Evolutionary conservation across 1,140 invertebrate genomes (phyloP).

Genomic region (Galleria mellonella): DNA sequence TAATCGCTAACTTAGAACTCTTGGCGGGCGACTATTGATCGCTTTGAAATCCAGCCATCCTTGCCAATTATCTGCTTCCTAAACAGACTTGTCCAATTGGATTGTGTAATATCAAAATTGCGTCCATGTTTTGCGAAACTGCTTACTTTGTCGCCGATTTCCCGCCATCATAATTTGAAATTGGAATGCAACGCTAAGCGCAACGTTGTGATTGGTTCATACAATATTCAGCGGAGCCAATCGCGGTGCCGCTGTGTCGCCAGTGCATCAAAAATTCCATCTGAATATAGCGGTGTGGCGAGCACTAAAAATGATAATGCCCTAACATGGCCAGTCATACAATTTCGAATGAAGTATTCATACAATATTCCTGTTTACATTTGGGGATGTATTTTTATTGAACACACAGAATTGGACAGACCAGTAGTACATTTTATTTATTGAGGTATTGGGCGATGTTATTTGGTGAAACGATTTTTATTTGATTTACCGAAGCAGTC

Average conservation of each 20-base stretch:
- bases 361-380: conserved; percentile 59
- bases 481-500: conserved; percentile 5
- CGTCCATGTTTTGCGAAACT: conserved; percentile 38
- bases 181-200: conserved; percentile 68
- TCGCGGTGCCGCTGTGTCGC: conserved; percentile 63
- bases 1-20: too few species aligned
- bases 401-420: conserved; percentile 46
- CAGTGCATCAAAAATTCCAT: conserved; percentile 73
- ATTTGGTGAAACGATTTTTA: conserved; percentile 33
- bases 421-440: conserved; percentile 59
- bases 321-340: conserved; percentile 61
- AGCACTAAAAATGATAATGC: conserved; percentile 73
- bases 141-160: conserved; percentile 51
- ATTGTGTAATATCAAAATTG: conserved; percentile 43
- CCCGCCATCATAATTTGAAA: conserved; percentile 68
- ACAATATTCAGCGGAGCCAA: conserved; percentile 70
- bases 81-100: conserved; percentile 13
- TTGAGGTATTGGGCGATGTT: conserved; percentile 38
- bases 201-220: conserved; percentile 66
- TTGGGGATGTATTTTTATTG: conserved; percentile 62
- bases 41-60: background rate
- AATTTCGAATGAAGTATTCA: conserved; percentile 72
- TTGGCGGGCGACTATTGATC: background rate
- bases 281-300: conserved; percentile 70
- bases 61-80: conserved; percentile 4